phyloP scores from a whole-genome alignment of 2,888 invertebrate species.

The Cheilosia impressa region DNA sequence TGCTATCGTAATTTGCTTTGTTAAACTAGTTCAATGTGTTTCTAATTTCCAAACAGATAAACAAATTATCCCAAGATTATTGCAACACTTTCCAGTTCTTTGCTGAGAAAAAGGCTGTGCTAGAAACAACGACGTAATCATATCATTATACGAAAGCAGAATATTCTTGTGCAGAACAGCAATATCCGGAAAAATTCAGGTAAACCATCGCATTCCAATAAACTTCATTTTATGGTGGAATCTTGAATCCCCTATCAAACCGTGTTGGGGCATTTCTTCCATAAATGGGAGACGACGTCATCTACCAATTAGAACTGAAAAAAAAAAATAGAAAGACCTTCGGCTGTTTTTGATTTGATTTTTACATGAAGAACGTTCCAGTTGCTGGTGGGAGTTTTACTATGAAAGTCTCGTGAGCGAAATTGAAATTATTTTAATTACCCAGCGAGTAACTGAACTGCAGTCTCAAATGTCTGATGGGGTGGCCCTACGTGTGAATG shows the following conservation, averaged over 20 bases:
- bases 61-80: neutral
- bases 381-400: neutral
- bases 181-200: slow-evolving; percentile 24
- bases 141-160: slow-evolving; percentile 15
- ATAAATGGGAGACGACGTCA: slow-evolving; percentile 71
- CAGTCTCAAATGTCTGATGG: neutral
- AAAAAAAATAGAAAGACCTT: slow-evolving; percentile 62
- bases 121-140: slow-evolving; percentile 49
- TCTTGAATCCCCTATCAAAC: neutral
- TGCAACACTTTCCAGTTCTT: slow-evolving; percentile 17
- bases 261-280: slow-evolving; percentile 48
- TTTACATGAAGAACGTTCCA: slow-evolving; percentile 16
- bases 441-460: slow-evolving; percentile 12
- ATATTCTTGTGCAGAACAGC: neutral
- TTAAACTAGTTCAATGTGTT: neutral
- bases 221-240: neutral
- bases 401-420: neutral
- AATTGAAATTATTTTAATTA: neutral
- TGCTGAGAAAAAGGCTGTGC: neutral
- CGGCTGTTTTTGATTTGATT: slow-evolving; percentile 16
- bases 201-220: slow-evolving; percentile 9
- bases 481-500: neutral
- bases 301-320: slow-evolving; percentile 29
- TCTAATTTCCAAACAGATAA: slow-evolving; percentile 32
- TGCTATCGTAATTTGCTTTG: neutral